Percentiles rank a stretch among this genome's conserved stretches.
Conservation (phyloP, 2,113 vertebrate species). For the Corythaixoides concolor region DNA sequence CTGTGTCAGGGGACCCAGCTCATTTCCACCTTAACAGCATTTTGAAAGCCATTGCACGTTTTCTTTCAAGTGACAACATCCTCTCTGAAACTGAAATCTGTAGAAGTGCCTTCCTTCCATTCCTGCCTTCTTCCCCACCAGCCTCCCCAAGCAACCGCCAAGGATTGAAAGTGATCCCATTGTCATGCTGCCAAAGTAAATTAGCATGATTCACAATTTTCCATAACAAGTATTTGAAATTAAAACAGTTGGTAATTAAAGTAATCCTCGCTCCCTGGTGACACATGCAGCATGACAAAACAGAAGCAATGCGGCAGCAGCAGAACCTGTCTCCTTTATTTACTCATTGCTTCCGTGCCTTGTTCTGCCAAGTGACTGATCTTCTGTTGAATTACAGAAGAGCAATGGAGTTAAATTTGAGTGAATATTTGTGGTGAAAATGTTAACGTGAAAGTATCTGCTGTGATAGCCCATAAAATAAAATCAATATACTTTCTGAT, state of each 20-base stretch:
- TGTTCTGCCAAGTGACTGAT: not conserved
- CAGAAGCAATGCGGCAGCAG: not conserved
- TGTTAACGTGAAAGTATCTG: not conserved
- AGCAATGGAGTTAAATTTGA: constrained; percentile 1
- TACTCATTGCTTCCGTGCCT: not conserved
- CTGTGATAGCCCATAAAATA: not conserved
- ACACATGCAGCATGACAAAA: constrained; percentile 23
- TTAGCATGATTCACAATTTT: constrained; percentile 43
- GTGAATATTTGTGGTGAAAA: constrained; percentile 35
- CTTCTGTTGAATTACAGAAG: constrained; percentile 23
- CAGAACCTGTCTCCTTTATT: constrained; percentile 35
- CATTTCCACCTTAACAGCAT: not conserved
- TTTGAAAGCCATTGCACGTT: not conserved
- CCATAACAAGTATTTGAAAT: constrained; percentile 50
- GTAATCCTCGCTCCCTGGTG: constrained; percentile 44
- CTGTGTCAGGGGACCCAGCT: accelerated
- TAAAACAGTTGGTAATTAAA: constrained; percentile 68
- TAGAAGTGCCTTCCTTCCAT: constrained; percentile 13
- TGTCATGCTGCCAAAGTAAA: constrained; percentile 67
- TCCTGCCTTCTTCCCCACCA: not conserved
- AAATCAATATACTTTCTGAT: constrained; percentile 27
- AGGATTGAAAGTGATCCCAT: constrained; percentile 35
- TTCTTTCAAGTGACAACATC: not conserved
- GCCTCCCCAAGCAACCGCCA: not conserved
- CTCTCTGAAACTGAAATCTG: not conserved